Conservation (phyloP, 2,797 vertebrate species). For the Gambelia wislizenii region DNA sequence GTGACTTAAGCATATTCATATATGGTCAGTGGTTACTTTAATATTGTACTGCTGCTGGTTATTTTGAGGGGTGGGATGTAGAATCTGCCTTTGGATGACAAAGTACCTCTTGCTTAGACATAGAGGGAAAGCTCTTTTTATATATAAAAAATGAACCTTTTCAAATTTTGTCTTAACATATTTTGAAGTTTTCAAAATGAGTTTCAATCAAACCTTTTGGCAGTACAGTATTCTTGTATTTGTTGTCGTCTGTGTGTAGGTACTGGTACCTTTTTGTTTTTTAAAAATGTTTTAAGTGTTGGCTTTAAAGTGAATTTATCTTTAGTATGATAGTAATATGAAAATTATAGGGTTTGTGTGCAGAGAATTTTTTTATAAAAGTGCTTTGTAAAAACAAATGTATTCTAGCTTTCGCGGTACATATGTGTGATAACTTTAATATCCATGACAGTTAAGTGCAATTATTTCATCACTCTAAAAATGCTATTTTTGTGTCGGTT, state of each 20-base stretch:
- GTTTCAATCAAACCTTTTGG: slow-evolving; percentile 90
- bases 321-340: slow-evolving; percentile 93
- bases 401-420: slow-evolving; percentile 98
- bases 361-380: slow-evolving; percentile 94
- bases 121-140: slow-evolving; percentile 79
- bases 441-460: slow-evolving; percentile 93
- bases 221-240: slow-evolving; percentile 91
- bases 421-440: slow-evolving; percentile 97
- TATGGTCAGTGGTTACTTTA: slow-evolving; percentile 89
- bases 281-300: slow-evolving; percentile 92
- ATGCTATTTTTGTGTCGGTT: slow-evolving; percentile 96
- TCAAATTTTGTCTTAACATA: slow-evolving; percentile 79
- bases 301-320: slow-evolving; percentile 98
- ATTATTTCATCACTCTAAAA: slow-evolving; percentile 92
- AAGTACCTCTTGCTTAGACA: slow-evolving; percentile 79
- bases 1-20: slow-evolving; percentile 91
- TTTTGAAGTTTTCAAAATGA: slow-evolving; percentile 83
- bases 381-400: slow-evolving; percentile 94
- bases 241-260: slow-evolving; percentile 93
- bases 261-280: slow-evolving; percentile 96
- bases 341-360: slow-evolving; percentile 94
- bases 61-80: slow-evolving; percentile 76
- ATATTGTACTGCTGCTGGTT: slow-evolving; percentile 93
- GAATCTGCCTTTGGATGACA: slow-evolving; percentile 80
- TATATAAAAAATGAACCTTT: slow-evolving; percentile 79